Evolutionary conservation across 2,113 vertebrate genomes (phyloP).

Genomic region (Callorhinus ursinus): DNA sequence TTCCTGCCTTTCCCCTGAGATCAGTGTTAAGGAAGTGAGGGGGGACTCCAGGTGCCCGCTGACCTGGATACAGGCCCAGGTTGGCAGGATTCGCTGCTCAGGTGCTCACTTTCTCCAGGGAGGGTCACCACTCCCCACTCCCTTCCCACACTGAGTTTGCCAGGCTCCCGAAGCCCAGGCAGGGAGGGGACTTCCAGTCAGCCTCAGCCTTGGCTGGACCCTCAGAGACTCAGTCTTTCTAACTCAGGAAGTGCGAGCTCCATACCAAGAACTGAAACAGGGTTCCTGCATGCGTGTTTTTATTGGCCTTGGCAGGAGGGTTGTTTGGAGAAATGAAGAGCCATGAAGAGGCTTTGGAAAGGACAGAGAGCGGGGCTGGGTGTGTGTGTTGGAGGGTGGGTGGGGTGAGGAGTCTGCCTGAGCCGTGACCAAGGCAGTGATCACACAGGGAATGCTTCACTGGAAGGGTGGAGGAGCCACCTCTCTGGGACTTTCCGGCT

Average conservation of each 20-base stretch:
- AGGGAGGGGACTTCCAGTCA: constrained; percentile 67
- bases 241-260: constrained; percentile 56
- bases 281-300: constrained; percentile 60
- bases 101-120: not conserved
- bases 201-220: not conserved
- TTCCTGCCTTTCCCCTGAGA: not conserved
- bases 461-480: constrained; percentile 10
- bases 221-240: not conserved
- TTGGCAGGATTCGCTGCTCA: not conserved
- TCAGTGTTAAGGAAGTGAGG: not conserved
- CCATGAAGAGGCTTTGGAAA: not conserved
- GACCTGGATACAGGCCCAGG: not conserved
- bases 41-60: not conserved
- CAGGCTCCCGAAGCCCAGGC: not conserved
- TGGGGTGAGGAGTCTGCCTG: not conserved
- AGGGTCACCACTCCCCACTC: constrained; percentile 3
- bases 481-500: constrained; percentile 74
- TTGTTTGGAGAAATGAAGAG: not conserved
- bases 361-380: not conserved
- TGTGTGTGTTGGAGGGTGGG: not conserved
- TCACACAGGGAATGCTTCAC: not conserved
- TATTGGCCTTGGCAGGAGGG: constrained; percentile 47
- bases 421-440: not conserved
- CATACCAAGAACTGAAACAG: constrained; percentile 34
- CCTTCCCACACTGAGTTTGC: constrained; percentile 2